A percentile compares a stretch with the other conserved stretches of the same genome.
Conservation (phyloP, 2,113 vertebrate genomes). For the Zosterops japonicus region DNA sequence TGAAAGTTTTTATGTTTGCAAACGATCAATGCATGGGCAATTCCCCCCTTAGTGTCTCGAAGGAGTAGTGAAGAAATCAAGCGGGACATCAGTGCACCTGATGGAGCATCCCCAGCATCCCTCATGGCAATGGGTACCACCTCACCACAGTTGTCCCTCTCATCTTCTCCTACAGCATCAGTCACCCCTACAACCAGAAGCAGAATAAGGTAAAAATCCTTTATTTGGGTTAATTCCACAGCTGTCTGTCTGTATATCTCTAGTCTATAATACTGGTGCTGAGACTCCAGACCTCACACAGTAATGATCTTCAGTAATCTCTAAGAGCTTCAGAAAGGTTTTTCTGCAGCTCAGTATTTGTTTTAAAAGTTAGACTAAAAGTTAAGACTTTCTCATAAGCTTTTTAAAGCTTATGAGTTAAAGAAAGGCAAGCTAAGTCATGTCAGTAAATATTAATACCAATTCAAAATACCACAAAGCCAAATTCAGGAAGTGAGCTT, state of each 20-base stretch:
- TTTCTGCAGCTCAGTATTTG: background rate
- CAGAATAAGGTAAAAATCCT: constrained; percentile 82
- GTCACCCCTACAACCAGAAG: constrained; percentile 91
- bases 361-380: background rate
- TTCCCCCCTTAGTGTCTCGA: constrained; percentile 79
- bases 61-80: constrained; percentile 94
- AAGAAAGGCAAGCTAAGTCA: background rate
- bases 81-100: constrained; percentile 83
- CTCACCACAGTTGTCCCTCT: constrained; percentile 85
- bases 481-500: background rate
- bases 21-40: background rate
- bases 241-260: background rate
- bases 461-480: background rate
- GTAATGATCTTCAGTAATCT: background rate
- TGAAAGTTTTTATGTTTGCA: background rate
- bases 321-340: background rate
- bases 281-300: background rate
- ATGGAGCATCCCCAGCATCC: constrained; percentile 83
- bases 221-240: background rate
- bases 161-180: constrained; percentile 87
- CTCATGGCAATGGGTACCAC: constrained; percentile 88
- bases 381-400: background rate
- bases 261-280: rapidly evolving
- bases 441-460: background rate
- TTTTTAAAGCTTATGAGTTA: background rate